These are phyloP conservation scores for Oreochromis tanganicae DNA, from an alignment of 2,113 vertebrate species.

Conservation along the genomic window DNA sequence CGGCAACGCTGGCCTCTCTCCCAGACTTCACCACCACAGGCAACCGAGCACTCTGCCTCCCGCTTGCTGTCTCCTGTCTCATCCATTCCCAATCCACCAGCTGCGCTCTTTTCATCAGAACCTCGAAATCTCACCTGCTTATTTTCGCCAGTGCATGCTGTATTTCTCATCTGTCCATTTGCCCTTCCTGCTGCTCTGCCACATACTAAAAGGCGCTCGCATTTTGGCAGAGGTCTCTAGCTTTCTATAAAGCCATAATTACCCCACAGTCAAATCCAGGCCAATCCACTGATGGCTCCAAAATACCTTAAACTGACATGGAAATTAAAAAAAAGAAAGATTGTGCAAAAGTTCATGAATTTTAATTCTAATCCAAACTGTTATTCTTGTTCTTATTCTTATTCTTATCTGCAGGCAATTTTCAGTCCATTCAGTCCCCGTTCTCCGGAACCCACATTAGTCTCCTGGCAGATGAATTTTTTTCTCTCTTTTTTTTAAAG, in stretches of 20 bases:
- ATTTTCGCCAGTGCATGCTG: background rate
- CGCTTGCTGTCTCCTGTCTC: background rate
- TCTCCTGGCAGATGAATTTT: background rate
- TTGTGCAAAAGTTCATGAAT: constrained; percentile 49
- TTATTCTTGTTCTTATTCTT: constrained; percentile 43
- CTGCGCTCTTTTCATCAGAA: background rate
- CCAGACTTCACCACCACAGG: constrained; percentile 33
- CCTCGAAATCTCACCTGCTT: background rate
- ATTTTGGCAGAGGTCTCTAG: background rate
- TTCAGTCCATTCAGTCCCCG: constrained; percentile 22
- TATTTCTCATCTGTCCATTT: background rate
- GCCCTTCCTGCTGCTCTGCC: background rate
- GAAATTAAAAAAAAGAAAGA: constrained; percentile 3
- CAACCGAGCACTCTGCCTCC: background rate
- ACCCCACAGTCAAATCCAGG: constrained; percentile 27
- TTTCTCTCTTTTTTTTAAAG: background rate
- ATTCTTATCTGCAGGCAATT: constrained; percentile 60
- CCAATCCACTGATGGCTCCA: constrained; percentile 22
- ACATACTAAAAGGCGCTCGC: background rate
- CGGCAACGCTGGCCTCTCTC: constrained; percentile 23
- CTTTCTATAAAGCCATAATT: constrained; percentile 47
- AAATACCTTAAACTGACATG: constrained; percentile 44
- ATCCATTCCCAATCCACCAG: background rate
- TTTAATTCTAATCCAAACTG: constrained; percentile 62
- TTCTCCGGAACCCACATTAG: constrained; percentile 14